Evolutionary conservation across 2,113 vertebrate species (phyloP).

Genomic region (Cryptomyrus ogoouensis): DNA sequence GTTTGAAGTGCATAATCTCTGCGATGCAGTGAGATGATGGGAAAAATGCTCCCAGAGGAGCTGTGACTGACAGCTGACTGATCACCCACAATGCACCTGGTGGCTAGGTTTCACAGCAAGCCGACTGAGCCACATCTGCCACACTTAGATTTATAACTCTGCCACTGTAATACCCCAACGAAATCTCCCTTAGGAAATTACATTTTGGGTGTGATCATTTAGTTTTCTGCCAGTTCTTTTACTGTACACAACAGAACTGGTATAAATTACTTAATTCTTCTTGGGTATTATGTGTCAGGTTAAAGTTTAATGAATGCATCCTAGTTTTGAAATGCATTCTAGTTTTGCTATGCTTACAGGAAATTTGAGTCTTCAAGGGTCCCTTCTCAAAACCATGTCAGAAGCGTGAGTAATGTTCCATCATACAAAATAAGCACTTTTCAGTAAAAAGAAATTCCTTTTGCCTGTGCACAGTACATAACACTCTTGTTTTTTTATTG

Average conservation of each 20-base stretch:
- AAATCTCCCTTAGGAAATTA: background rate
- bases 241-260: background rate
- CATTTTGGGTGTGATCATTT: background rate
- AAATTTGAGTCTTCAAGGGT: background rate
- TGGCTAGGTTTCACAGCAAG: background rate
- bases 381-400: background rate
- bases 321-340: background rate
- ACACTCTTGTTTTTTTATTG: background rate
- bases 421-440: background rate
- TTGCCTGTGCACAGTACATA: background rate
- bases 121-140: background rate
- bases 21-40: background rate
- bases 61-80: background rate
- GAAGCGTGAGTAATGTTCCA: background rate
- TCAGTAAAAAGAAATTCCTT: background rate
- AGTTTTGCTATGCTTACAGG: background rate
- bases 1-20: background rate
- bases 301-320: background rate
- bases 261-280: background rate
- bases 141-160: background rate
- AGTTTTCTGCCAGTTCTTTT: background rate
- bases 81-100: background rate
- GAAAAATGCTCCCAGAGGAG: background rate
- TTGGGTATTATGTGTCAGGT: background rate
- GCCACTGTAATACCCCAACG: background rate